phyloP scores from a whole-genome alignment of 2,797 vertebrate species.

The Arrhamphus sclerolepis region DNA sequence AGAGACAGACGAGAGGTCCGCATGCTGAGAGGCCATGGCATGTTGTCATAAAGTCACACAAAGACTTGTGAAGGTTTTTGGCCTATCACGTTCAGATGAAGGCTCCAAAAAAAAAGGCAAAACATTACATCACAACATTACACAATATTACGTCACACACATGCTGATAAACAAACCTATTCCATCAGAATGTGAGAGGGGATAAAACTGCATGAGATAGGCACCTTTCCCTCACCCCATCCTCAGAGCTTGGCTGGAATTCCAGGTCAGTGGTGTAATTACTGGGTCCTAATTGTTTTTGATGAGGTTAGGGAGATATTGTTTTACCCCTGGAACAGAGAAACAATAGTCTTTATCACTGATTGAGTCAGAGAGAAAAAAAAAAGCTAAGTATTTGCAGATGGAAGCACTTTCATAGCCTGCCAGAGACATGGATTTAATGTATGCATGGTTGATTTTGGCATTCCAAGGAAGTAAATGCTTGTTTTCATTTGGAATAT shows the following conservation, averaged over 20 bases:
- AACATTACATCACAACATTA: slow-evolving; percentile 69
- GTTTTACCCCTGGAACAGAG: slow-evolving; percentile 67
- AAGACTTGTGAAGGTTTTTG: slow-evolving; percentile 12
- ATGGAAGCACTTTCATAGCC: slow-evolving; percentile 70
- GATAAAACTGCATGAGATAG: slow-evolving; percentile 58
- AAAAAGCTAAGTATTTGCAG: slow-evolving; percentile 74
- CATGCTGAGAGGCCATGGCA: slow-evolving; percentile 23
- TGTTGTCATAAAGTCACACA: slow-evolving; percentile 41
- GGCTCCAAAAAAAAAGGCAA: slow-evolving; percentile 55
- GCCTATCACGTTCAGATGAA: slow-evolving; percentile 31
- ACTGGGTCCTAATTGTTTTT: slow-evolving; percentile 76
- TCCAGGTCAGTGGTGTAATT: slow-evolving; percentile 70
- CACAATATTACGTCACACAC: slow-evolving; percentile 46
- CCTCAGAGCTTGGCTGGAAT: slow-evolving; percentile 60
- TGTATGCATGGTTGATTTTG: slow-evolving; percentile 69
- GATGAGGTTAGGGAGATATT: slow-evolving; percentile 73
- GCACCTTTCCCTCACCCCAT: slow-evolving; percentile 50
- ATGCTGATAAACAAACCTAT: slow-evolving; percentile 48
- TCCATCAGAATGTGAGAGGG: slow-evolving; percentile 43
- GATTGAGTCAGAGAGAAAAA: slow-evolving; percentile 60
- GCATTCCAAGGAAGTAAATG: slow-evolving; percentile 55
- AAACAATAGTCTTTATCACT: slow-evolving; percentile 75
- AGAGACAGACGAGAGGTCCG: slow-evolving; percentile 28
- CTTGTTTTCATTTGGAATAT: slow-evolving; percentile 65
- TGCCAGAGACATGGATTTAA: slow-evolving; percentile 74